Base-by-base conservation (phyloP, 2,888 invertebrate genomes). In the Lochmaea capreae region DNA sequence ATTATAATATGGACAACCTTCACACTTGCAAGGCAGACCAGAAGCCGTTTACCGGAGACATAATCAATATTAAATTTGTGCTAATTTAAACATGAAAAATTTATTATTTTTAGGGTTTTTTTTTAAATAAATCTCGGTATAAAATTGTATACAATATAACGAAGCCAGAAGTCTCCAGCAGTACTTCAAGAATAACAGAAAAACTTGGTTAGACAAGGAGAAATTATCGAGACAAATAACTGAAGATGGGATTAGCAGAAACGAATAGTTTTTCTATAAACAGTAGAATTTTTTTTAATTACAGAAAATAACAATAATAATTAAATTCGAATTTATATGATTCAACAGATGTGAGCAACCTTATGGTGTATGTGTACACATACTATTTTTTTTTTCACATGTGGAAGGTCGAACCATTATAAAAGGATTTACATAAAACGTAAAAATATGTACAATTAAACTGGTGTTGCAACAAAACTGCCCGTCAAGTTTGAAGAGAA, bases 391-490 rank as follows among this genome's bases (percentile, higher is more conserved):
- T n/a, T 68, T 68, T 67, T 61, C 62, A 62, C 62, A 52, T 69
- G 33, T 62, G 61, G 61, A 62, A 69, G 69, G 69, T 69, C 69
- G 62, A 69, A 69, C 69, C 69, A 69, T 69, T 62, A 62, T n/a
- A 62, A 62, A 69, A 69, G 42, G 69, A 69, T 69, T 69, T 69
- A 69, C 69, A 69, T 69, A 69, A 69, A 69, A 69, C 42, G 61
- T 62, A 69, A 69, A 69, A 62, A 16, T 18, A 58, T 26, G 8
- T 33, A 33, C 33, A 33, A 33, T 33, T 8, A 14, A 18, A 22
- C 18, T 2, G 26, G 11, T 58, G 58, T 58, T 22, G 58, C 58
- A 58, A 58, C 58, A 11, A 18, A 26, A 18, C 18, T 26, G 58
- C 58, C 58, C 26, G 58, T 58, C 58, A 58, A 58, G 18, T 58